Base-by-base conservation (phyloP, 2,113 vertebrate genomes). In the Jacana jacana region DNA sequence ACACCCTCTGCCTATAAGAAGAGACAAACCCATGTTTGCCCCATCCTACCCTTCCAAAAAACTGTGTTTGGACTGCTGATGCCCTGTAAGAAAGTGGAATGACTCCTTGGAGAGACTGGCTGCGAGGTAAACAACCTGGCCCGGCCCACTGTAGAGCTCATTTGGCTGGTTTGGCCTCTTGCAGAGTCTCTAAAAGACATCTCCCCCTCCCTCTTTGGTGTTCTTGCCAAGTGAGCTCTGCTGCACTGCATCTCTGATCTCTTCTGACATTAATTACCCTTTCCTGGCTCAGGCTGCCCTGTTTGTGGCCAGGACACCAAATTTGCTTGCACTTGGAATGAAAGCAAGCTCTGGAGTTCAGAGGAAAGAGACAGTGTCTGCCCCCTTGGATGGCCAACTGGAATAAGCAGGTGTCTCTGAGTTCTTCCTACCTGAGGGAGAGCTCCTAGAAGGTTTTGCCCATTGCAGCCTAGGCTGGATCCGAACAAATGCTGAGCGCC, bases 261-360 rank as follows among this genome's bases (percentile, higher is more conserved):
- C 70, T 96, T 91, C 94, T 96, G 95, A 97, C 89, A 84, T 94
- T 96, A 95, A 97, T 94, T 96, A 91, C 95, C 93, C 91, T 96
- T 96, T 96, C 33, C 93, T 96, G 95, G 95, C 95, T 95, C 24
- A 1, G 27, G 9, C 69, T 95, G 84, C 93, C 87, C 84, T 58
- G 57, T 77, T 35, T 93, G 93, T 90, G 89, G 96, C 95, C 95
- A 97, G 95, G 80, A 95, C 95, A 95, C 79, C 79, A 91, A 96
- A 78, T 68, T 96, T 9, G 17, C 86, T 94, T 95, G 86, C 0
- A 33, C 88, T 90, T 94, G 88, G 87, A 95, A 86, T 72, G 40
- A 72, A 82, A 94, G 63, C 79, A 55, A 80, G 40, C 58, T n/a
- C 80, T 85, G 69, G 60, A 88, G 35, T 81, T 78, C 70, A 85